These are phyloP conservation scores for Sturmia bella DNA, from an alignment of 2,888 invertebrate species.

Conservation along the genomic window DNA sequence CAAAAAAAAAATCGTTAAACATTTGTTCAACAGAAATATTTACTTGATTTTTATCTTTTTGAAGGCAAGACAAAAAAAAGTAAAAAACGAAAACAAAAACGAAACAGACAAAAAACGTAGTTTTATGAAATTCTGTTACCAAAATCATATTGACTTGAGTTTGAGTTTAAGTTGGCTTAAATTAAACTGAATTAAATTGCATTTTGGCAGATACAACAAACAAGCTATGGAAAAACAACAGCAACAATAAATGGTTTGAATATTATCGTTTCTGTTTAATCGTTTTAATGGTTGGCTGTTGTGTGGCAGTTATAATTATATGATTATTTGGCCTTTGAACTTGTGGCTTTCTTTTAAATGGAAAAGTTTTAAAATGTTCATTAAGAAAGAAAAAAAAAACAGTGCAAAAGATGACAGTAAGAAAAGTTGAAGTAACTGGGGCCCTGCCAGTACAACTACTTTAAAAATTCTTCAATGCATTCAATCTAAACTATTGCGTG, in stretches of 20 bases:
- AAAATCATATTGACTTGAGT: constrained; percentile 48
- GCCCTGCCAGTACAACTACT: too few species aligned
- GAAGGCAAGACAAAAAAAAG: not conserved
- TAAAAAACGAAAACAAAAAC: constrained; percentile 5
- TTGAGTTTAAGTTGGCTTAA: constrained; percentile 24
- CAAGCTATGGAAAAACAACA: not conserved
- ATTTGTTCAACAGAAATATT: constrained; percentile 63
- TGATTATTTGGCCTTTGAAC: constrained; percentile 57
- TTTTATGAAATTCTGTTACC: constrained; percentile 47
- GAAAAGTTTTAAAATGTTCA: constrained; percentile 4
- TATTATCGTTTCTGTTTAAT: constrained; percentile 16
- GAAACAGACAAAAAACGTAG: constrained; percentile 17
- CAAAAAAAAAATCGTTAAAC: constrained; percentile 39
- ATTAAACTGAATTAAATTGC: constrained; percentile 46
- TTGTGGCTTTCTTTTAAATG: constrained; percentile 58
- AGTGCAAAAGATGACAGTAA: too few species aligned
- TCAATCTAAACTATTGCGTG: too few species aligned
- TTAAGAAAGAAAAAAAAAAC: too few species aligned
- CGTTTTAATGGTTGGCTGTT: not conserved
- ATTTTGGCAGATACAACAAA: not conserved
- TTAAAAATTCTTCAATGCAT: too few species aligned
- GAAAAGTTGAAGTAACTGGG: too few species aligned
- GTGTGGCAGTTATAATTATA: constrained; percentile 39
- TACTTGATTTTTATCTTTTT: constrained; percentile 60
- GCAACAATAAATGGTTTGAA: not conserved